A percentile compares a stretch with the other conserved stretches of the same genome.
Evolutionary conservation across 2,797 vertebrate species (phyloP).

Genomic region (Chloroceryle amazona): DNA sequence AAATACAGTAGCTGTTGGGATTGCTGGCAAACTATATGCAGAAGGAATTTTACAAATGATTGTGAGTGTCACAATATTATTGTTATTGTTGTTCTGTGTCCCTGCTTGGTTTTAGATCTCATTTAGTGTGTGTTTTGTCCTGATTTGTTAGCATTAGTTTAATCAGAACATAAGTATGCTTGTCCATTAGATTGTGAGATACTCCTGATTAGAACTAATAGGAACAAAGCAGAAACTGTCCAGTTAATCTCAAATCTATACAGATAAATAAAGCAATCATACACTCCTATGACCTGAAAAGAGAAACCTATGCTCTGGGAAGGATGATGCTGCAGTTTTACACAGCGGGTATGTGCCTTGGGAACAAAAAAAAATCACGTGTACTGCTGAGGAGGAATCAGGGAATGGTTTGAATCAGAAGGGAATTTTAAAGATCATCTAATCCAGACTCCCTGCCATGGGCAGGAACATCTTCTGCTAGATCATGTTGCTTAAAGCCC

Average conservation of each 20-base stretch:
- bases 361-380: not conserved
- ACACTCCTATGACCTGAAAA: not conserved
- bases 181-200: not conserved
- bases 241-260: not conserved
- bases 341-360: not conserved
- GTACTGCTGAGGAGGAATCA: not conserved
- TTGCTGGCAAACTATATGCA: not conserved
- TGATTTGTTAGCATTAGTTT: not conserved
- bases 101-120: not conserved
- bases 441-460: too few relatives aligned
- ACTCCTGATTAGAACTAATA: not conserved
- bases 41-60: not conserved
- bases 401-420: not conserved
- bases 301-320: not conserved
- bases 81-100: not conserved
- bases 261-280: not conserved
- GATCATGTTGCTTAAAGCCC: not conserved
- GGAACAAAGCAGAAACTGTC: not conserved
- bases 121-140: not conserved
- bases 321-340: not conserved
- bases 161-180: not conserved
- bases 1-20: not conserved
- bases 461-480: not conserved
- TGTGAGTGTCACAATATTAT: not conserved
- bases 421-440: not conserved